Percentiles rank a stretch among this genome's conserved stretches.
Conservation (phyloP, 2,797 vertebrate genomes). For the Acipenser oxyrinchus region DNA sequence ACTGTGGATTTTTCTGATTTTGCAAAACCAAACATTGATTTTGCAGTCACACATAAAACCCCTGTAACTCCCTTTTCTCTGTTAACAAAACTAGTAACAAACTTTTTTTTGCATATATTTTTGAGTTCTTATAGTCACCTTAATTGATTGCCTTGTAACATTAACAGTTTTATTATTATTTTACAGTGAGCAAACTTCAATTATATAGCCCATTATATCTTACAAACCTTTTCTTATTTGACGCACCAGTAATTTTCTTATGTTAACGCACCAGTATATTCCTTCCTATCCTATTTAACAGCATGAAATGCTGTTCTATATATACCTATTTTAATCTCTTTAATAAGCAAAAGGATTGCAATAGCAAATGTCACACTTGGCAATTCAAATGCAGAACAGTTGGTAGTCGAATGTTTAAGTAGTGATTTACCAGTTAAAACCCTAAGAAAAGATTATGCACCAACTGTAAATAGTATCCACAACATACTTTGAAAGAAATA, state of each 20-base stretch:
- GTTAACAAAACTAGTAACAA: too few species aligned
- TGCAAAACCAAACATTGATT: constrained; percentile 18
- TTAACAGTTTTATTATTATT: too few species aligned
- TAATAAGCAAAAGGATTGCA: constrained; percentile 39
- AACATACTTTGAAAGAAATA: constrained; percentile 25
- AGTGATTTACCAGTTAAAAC: constrained; percentile 42
- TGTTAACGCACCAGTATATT: constrained; percentile 9
- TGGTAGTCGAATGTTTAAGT: constrained; percentile 32
- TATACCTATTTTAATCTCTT: constrained; percentile 46
- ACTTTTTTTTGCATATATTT: too few species aligned
- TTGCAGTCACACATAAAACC: constrained; percentile 2
- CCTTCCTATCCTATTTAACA: neutral
- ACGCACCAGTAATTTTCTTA: too few species aligned
- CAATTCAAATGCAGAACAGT: constrained; percentile 47
- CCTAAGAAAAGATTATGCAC: constrained; percentile 45
- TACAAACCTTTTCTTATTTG: too few species aligned
- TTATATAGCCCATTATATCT: too few species aligned
- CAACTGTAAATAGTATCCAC: constrained; percentile 14
- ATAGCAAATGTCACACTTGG: constrained; percentile 36
- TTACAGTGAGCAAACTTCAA: too few species aligned
- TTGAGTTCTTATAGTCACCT: too few species aligned
- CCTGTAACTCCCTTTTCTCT: too few species aligned
- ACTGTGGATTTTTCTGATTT: constrained; percentile 13
- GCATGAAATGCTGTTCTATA: constrained; percentile 12
- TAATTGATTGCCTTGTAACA: too few species aligned